Evolutionary conservation across 2,888 invertebrate genomes (phyloP), one percentile per base, ranked within the genome.

Genomic region (Spilosoma lubricipeda): DNA sequence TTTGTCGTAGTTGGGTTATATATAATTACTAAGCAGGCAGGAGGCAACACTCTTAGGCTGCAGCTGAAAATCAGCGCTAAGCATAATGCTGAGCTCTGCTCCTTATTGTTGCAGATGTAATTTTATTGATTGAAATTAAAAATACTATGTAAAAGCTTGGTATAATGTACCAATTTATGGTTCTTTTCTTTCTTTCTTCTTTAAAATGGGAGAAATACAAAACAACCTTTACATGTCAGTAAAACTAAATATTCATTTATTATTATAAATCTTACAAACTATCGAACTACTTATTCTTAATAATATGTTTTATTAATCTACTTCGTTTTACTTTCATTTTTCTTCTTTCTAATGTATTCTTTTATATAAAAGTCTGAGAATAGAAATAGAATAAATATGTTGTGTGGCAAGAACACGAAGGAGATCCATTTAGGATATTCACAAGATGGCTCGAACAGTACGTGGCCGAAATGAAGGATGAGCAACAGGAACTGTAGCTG

Each of bases 311-410:
- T 84, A 81, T 59, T 33, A 71, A 86, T 52, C 76, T 89, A 89
- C 67, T 86, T 89, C 86, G 77, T 75, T 81, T 91, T 91, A 81
- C 78, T 87, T 88, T 90, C 89, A 81, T 91, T 91, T 85, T 94
- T 96, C 83, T 96, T 96, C 83, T 96, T 96, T 73, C 91, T 85
- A 74, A 97, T 89, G 87, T 98, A 98, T n/a, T 96, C 91, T 85
- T 96, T 97, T 80, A 96, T 95, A 81, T 98, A 98, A 88, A 98
- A 98, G 82, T 97, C 97, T 13, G 94, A 91, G 89, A 98, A 98
- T 52, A 98, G 91, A 77, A 96, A 89, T 13, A 97, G 91, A 93
- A 98, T 97, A 85, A 97, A 97, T 71, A 97, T 88, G 88, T 97
- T 97, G 89, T 98, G 97, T 0, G 97, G 96, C 56, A 97, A 90